Evolutionary conservation across 2,888 invertebrate species (phyloP), one percentile per base, ranked within the genome.

Genomic region (Steinernema hermaphroditum): DNA sequence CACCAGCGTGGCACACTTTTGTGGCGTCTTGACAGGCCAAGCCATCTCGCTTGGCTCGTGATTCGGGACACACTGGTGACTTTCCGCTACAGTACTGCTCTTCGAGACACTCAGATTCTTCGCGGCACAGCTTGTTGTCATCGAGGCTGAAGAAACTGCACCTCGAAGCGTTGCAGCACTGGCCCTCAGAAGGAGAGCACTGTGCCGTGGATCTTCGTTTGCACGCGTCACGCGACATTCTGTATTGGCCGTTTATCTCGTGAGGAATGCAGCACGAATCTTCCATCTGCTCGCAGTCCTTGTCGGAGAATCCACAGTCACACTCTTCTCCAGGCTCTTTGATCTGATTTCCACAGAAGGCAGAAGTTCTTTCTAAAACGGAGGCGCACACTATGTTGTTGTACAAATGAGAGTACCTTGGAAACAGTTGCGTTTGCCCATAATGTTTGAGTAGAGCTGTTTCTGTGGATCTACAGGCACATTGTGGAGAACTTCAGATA

Each of bases 281-380:
- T 49, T 80, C 83, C 81, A 84, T 83, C 41, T 83, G 81, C 79
- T 91, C 91, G 88, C 97, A 98, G 86, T 97, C 96, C 16, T 92
- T 70, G 49, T 82, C 81, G n/a, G 83, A 81, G 76, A 86, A 96
- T 73, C 98, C 98, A 88, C 97, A 98, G 88, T 99, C 98, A 87
- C 98, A 99, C 88, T 97, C 94, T 88, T 99, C 98, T 68, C 94
- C 95, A 32, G 92, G 93, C 87, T 99, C 98, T 0, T 95, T 94
- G 84, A 99, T 95, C 89, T 96, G 96, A 89, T 99, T 99, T 72
- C 98, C 98, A 88, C 98, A 99, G 91, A 97, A 98, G 34, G 97
- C 94, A 73, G 92, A 92, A 88, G 94, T 93, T 22, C 94, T 93
- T 87, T 94, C 95, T 93, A 89, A 1, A 88, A n/a, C n/a, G n/a